Percentiles rank a stretch among this genome's conserved stretches.
phyloP scores from a whole-genome alignment of 2,113 vertebrate species.

The Hylia prasina region DNA sequence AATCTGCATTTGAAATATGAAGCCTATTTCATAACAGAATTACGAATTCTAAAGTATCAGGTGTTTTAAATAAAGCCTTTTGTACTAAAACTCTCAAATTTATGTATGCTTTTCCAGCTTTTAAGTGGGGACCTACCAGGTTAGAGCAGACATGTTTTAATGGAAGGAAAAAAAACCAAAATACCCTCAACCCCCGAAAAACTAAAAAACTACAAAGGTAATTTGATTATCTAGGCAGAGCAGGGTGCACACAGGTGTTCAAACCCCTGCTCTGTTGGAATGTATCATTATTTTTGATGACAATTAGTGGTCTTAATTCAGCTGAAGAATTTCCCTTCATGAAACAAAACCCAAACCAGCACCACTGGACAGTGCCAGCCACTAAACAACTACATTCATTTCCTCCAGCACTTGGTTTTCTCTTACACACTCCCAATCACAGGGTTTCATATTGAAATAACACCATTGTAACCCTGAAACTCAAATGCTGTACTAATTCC shows the following conservation, averaged over 20 bases:
- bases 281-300: neutral
- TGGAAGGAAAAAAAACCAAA: neutral
- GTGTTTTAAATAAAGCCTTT: constrained; percentile 9
- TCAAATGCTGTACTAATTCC: neutral
- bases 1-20: constrained; percentile 46
- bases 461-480: rapidly evolving
- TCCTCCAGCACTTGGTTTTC: neutral
- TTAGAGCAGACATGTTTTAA: neutral
- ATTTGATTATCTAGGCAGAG: neutral
- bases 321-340: neutral
- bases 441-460: neutral
- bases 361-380: neutral
- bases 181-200: neutral
- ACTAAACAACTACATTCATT: neutral
- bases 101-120: neutral
- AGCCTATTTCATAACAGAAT: constrained; percentile 19
- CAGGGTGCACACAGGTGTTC: neutral
- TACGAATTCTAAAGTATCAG: neutral
- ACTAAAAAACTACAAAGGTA: neutral
- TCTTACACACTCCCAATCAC: neutral
- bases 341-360: neutral
- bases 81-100: neutral
- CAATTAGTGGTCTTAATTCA: neutral
- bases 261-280: neutral
- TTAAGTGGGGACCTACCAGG: neutral